phyloP scores from a whole-genome alignment of 2,113 vertebrate species.

The Pitta sordida region DNA sequence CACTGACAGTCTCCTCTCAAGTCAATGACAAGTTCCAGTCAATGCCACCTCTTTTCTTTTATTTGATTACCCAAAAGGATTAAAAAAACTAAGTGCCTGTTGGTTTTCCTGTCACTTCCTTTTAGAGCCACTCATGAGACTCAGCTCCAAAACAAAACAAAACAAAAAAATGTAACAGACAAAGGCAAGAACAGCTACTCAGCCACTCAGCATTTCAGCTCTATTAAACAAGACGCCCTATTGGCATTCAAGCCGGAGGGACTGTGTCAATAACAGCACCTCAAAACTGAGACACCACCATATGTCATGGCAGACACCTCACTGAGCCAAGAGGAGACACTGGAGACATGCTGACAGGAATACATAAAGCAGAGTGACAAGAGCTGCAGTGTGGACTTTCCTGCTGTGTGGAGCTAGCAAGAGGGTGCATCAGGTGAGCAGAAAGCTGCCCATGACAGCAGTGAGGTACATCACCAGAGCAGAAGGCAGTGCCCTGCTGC shows the following conservation, averaged over 20 bases:
- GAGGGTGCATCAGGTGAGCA: neutral
- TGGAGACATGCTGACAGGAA: neutral
- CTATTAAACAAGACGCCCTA: neutral
- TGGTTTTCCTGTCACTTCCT: neutral
- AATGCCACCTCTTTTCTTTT: neutral
- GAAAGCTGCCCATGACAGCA: neutral
- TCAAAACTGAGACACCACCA: neutral
- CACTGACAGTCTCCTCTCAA: neutral
- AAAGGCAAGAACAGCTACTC: neutral
- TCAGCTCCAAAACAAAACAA: neutral
- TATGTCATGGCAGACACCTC: neutral
- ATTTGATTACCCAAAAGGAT: neutral
- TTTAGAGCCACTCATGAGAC: neutral
- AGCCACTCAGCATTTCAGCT: neutral
- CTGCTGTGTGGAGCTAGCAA: neutral
- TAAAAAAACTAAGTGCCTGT: neutral
- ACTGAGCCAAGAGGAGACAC: neutral
- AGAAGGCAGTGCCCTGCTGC: neutral
- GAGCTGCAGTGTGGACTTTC: rapidly evolving
- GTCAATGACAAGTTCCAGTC: neutral
- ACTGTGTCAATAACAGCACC: neutral
- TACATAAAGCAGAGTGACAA: neutral
- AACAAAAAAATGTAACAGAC: neutral
- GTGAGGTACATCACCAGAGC: neutral
- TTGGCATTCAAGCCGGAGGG: neutral